Evolutionary conservation across 2,797 vertebrate genomes (phyloP).

Genomic region (Remorina albescens): DNA sequence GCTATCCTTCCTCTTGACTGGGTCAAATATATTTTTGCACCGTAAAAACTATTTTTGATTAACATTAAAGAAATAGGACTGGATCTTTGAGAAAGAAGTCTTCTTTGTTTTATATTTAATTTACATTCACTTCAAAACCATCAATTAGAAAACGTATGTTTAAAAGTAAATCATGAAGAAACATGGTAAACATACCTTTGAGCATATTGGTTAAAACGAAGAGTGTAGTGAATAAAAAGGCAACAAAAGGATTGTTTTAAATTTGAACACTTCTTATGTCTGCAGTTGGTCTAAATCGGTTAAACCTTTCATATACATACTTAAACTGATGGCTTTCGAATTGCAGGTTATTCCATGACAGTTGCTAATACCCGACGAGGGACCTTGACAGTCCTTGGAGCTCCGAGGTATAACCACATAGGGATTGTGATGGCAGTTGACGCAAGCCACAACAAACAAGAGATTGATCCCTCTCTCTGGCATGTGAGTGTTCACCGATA

Average conservation of each 20-base stretch:
- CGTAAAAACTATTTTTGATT: too few relatives aligned
- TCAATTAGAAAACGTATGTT: background rate
- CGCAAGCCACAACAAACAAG: accelerated
- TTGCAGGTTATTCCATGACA: constrained; percentile 83
- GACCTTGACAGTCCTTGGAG: constrained; percentile 72
- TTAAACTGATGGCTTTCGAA: background rate
- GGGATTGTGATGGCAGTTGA: constrained; percentile 64
- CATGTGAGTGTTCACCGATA: constrained; percentile 55
- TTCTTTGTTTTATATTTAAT: background rate
- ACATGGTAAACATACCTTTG: background rate
- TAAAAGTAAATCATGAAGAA: background rate
- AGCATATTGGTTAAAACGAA: too few relatives aligned
- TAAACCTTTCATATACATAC: too few relatives aligned
- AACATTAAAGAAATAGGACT: too few relatives aligned
- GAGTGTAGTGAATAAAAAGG: background rate
- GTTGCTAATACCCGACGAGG: accelerated
- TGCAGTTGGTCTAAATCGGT: background rate
- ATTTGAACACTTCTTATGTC: too few relatives aligned
- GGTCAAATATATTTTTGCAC: too few relatives aligned
- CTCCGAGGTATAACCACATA: constrained; percentile 79
- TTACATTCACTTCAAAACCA: background rate
- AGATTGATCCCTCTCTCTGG: constrained; percentile 47
- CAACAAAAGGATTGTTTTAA: too few relatives aligned
- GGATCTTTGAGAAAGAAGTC: background rate
- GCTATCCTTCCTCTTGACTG: too few relatives aligned